These are phyloP conservation scores for Cryptomyrus ogoouensis DNA, from an alignment of 2,113 vertebrate genomes.

Conservation along the genomic window DNA sequence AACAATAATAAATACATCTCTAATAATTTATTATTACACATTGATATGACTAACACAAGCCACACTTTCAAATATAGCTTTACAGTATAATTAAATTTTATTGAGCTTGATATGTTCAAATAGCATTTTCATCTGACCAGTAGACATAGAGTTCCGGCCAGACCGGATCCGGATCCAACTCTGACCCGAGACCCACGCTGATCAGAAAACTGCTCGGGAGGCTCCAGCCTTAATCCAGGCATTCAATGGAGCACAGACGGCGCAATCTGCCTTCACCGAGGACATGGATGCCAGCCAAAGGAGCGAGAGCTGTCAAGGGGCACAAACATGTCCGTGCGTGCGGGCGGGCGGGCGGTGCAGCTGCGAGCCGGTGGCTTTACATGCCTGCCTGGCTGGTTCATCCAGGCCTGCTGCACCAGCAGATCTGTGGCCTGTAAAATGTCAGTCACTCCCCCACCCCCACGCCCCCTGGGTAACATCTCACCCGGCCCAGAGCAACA, in stretches of 20 bases:
- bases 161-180: background rate
- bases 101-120: background rate
- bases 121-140: background rate
- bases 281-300: background rate
- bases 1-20: background rate
- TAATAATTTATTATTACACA: background rate
- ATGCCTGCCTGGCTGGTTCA: background rate
- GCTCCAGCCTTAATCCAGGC: background rate
- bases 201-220: background rate
- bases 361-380: background rate
- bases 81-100: background rate
- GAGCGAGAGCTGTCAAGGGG: background rate
- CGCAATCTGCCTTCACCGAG: background rate
- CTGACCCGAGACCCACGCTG: background rate
- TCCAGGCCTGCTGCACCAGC: background rate
- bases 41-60: background rate
- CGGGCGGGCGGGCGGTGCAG: background rate
- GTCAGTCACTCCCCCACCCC: background rate
- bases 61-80: background rate
- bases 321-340: background rate
- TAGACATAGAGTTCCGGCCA: background rate
- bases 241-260: background rate
- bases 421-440: background rate
- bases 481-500: background rate
- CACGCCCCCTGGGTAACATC: background rate